Conservation (phyloP, 2,888 invertebrate species). For the Scelioninae gen. 2 region DNA sequence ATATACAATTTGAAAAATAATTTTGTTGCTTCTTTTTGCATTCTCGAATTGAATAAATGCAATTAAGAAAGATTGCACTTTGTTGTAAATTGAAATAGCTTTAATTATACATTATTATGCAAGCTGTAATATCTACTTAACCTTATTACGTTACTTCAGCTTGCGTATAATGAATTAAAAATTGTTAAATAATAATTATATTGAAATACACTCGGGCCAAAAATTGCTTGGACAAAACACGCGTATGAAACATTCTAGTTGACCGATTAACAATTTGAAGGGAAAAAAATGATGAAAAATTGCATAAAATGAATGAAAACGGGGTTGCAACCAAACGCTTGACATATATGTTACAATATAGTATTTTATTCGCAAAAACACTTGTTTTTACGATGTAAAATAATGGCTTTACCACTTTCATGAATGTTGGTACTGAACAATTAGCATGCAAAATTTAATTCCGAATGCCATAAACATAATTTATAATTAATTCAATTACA, state of each 20-base stretch:
- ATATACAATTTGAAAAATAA: too few species aligned
- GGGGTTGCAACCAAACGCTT: too few species aligned
- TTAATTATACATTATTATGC: constrained; percentile 29
- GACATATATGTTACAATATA: too few species aligned
- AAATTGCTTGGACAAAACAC: too few species aligned
- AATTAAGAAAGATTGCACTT: constrained; percentile 30
- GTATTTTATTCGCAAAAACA: too few species aligned
- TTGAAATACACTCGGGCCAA: constrained; percentile 22
- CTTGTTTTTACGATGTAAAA: constrained; percentile 20
- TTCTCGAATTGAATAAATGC: constrained; percentile 13
- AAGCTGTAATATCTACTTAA: constrained; percentile 10
- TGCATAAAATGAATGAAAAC: too few species aligned
- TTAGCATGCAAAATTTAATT: constrained; percentile 47
- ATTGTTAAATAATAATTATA: constrained; percentile 34
- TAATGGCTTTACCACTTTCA: constrained; percentile 17
- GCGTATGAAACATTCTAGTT: too few species aligned
- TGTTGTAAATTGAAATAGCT: constrained; percentile 19
- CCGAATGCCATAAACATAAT: constrained; percentile 44
- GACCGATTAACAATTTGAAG: too few species aligned
- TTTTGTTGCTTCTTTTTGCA: too few species aligned
- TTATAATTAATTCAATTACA: constrained; percentile 57
- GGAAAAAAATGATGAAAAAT: too few species aligned
- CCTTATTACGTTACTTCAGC: constrained; percentile 21
- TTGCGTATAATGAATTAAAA: constrained; percentile 11
- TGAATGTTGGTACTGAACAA: constrained; percentile 33